Evolutionary conservation across 2,888 invertebrate genomes (phyloP), one percentile per base, ranked within the genome.

Genomic region (Timema podura): DNA sequence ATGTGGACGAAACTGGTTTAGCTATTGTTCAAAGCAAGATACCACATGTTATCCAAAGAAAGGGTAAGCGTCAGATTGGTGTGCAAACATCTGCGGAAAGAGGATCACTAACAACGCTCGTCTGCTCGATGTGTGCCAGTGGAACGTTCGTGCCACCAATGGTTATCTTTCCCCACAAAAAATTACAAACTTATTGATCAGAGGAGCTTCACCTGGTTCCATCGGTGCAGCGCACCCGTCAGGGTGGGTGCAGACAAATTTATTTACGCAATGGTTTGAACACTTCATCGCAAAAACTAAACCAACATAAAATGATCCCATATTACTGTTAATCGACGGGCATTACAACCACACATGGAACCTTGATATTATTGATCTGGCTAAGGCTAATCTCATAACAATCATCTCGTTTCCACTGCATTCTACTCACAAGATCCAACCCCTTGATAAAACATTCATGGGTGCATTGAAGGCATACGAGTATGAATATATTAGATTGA

Each of bases 1-100:
- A 64, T 45, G 64, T 64, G 15, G 64, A 68, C 64, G 48, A 64
- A 16, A 68, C 68, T 48, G 49, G n/a, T 49, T 15, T 68, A 49
- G 46, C 13, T 6, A 51, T 57, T 1, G 67, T 67, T 30, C 67
- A 67, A 45, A 67, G n/a, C 46, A 67, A 57, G 15, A 67, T 67
- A 44, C 2, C 57, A 0, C 54, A 49, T n/a, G 45, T 57, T 67
- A n/a, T 67, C 10, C 30, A 61, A 16, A 3, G 48, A 13, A 68
- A 64, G 5, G 64, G 68, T 13, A 64, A 68, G 15, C 48, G 44
- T 16, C 68, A 64, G 49, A 68, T 68, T 48, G n/a, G 49, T 30
- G 61, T 61, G 30, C 1, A 8, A 8, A 61, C 61, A 30, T 30
- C 61, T 61, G 6, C 30, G 8, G 61, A 5, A 61, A 11, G 49